These are phyloP conservation scores for Agapetus fuscipes DNA, from an alignment of 2,888 invertebrate species.

Conservation along the genomic window DNA sequence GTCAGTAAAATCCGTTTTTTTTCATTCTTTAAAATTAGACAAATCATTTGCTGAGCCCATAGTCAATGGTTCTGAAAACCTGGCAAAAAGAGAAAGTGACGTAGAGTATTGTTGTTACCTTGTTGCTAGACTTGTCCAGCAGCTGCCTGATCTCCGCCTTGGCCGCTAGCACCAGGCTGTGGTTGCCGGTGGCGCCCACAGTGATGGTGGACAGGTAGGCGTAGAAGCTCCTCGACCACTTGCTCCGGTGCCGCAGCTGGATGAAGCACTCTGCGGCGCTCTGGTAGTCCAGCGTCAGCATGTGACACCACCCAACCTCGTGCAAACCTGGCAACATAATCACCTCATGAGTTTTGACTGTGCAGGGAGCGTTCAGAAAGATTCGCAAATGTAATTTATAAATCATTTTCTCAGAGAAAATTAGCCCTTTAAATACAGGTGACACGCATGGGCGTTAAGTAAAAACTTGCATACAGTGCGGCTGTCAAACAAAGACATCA, in stretches of 20 bases:
- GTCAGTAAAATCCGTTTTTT: no score
- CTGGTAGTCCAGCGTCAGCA: conserved; percentile 50
- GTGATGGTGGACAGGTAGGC: conserved; percentile 47
- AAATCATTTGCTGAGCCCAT: no score
- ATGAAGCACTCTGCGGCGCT: conserved; percentile 42
- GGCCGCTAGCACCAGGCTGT: conserved; percentile 23
- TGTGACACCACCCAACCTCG: conserved; percentile 58
- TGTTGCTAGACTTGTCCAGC: conserved; percentile 28
- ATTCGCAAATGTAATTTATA: not conserved
- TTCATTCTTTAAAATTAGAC: no score
- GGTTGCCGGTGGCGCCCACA: conserved; percentile 26
- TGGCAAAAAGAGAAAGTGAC: no score
- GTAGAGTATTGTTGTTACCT: no score
- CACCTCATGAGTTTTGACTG: not conserved
- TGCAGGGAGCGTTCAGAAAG: not conserved
- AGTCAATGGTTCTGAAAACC: no score
- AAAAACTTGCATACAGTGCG: no score
- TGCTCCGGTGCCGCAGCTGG: conserved; percentile 47
- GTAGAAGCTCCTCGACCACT: conserved; percentile 59
- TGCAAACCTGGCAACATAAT: conserved; percentile 25
- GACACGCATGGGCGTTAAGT: no score
- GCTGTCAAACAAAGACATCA: no score
- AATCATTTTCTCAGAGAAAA: no score
- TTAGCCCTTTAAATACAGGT: no score
- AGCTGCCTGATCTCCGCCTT: conserved; percentile 26